phyloP scores from a whole-genome alignment of 2,888 invertebrate genomes.

The Mesoligia furuncula region DNA sequence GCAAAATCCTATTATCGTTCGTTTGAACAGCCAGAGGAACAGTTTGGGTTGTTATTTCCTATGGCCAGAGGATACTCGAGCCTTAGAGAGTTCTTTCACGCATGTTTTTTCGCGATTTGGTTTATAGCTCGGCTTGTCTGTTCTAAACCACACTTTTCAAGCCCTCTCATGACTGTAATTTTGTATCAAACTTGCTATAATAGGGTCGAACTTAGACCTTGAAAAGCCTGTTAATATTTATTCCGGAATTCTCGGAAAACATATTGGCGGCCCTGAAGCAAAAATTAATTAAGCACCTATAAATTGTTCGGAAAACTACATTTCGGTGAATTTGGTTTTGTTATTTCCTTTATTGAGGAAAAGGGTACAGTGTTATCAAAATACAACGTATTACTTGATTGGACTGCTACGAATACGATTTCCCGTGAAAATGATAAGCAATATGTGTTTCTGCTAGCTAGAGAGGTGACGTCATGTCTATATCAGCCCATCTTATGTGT shows the following conservation, averaged over 20 bases:
- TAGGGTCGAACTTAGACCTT: neutral
- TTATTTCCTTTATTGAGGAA: constrained; percentile 46
- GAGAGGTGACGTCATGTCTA: constrained; percentile 55
- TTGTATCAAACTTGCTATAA: neutral
- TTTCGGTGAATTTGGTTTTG: constrained; percentile 46
- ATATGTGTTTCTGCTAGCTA: constrained; percentile 38
- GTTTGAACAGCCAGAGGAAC: neutral
- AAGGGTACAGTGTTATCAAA: constrained; percentile 56
- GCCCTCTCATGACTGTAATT: neutral
- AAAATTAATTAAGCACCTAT: constrained; percentile 8
- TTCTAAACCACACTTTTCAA: neutral
- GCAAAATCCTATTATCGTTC: neutral
- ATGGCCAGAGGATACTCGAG: neutral
- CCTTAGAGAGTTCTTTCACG: neutral
- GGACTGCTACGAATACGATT: constrained; percentile 52
- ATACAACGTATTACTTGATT: constrained; percentile 45
- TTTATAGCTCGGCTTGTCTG: neutral
- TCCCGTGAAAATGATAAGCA: constrained; percentile 60
- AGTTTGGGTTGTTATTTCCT: neutral
- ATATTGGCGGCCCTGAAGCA: constrained; percentile 4
- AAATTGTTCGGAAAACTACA: constrained; percentile 30
- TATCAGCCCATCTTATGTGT: constrained; percentile 58
- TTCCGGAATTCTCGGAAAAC: constrained; percentile 23
- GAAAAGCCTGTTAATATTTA: constrained; percentile 17
- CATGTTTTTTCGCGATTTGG: neutral